Evolutionary conservation across 2,113 vertebrate genomes (phyloP).

Genomic region (Leucosticte australis): DNA sequence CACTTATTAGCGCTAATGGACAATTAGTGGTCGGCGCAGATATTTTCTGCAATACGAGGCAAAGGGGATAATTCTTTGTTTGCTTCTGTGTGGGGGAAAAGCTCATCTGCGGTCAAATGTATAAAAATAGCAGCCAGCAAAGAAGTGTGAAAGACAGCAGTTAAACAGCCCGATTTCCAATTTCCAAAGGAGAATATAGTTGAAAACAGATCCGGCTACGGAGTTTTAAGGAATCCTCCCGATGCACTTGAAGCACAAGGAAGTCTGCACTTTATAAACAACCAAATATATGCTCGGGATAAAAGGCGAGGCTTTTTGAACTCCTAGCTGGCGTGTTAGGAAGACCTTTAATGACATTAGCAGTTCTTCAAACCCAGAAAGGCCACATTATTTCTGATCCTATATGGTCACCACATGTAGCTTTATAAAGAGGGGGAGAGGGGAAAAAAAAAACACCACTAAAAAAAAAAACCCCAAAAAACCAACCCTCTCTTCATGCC

Average conservation of each 20-base stretch:
- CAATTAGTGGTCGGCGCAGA: conserved; percentile 55
- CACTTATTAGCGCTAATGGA: conserved; percentile 65
- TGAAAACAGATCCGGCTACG: conserved; percentile 46
- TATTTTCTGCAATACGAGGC: conserved; percentile 2
- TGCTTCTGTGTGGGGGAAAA: conserved; percentile 48
- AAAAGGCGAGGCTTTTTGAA: conserved; percentile 65
- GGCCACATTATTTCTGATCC: conserved; percentile 56
- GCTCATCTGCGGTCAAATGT: neutral
- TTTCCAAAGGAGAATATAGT: conserved; percentile 54
- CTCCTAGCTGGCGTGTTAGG: conserved; percentile 53
- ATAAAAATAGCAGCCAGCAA: conserved; percentile 63
- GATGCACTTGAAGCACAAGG: conserved; percentile 56
- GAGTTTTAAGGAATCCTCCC: conserved; percentile 24
- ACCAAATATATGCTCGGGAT: conserved; percentile 50
- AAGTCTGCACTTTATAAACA: conserved; percentile 68
- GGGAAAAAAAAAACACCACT: neutral
- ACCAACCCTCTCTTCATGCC: conserved; percentile 16
- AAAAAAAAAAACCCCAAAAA: too few species aligned
- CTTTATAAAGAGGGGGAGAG: conserved; percentile 4
- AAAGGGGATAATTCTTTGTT: conserved; percentile 30
- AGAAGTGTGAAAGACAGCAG: conserved; percentile 50
- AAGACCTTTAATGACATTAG: conserved; percentile 72
- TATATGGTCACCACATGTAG: conserved; percentile 68
- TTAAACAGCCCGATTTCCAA: conserved; percentile 5
- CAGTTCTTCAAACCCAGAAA: conserved; percentile 69